Conservation (phyloP, 2,888 invertebrate genomes). For the Zele albiditarsus region DNA sequence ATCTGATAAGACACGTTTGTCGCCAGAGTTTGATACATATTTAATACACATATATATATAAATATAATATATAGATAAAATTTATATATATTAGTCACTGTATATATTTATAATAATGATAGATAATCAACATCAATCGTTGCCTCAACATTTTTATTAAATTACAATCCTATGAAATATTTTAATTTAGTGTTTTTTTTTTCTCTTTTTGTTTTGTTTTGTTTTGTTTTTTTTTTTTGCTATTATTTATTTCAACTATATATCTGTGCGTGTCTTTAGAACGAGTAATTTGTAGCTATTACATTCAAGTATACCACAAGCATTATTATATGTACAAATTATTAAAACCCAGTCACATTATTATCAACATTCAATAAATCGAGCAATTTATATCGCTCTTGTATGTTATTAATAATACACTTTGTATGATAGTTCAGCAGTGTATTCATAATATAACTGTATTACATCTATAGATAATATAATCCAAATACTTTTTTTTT, state of each 20-base stretch:
- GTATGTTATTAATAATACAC: not conserved
- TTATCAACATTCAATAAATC: not conserved
- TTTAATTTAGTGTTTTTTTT: not conserved
- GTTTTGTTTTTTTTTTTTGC: not conserved
- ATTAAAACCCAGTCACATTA: not conserved
- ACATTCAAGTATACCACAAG: not conserved
- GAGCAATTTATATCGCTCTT: not conserved
- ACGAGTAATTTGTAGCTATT: not conserved
- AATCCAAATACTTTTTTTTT: not conserved
- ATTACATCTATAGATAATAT: not conserved
- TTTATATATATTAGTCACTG: not conserved
- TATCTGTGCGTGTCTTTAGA: not conserved
- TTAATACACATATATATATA: not conserved
- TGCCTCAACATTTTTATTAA: slow-evolving; percentile 16
- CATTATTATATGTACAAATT: not conserved
- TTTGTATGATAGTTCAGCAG: not conserved
- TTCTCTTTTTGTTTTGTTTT: not conserved
- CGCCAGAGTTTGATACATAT: not conserved
- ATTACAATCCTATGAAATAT: slow-evolving; percentile 8
- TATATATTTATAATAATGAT: slow-evolving; percentile 9
- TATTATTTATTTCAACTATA: too few species aligned
- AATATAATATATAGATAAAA: not conserved
- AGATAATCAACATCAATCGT: slow-evolving; percentile 13
- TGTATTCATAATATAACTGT: not conserved
- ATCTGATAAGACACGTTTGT: slow-evolving; percentile 1